Evolutionary conservation across 1,140 invertebrate species (phyloP), one percentile per base, ranked within the genome.

Genomic region (Eriosoma lanigerum): DNA sequence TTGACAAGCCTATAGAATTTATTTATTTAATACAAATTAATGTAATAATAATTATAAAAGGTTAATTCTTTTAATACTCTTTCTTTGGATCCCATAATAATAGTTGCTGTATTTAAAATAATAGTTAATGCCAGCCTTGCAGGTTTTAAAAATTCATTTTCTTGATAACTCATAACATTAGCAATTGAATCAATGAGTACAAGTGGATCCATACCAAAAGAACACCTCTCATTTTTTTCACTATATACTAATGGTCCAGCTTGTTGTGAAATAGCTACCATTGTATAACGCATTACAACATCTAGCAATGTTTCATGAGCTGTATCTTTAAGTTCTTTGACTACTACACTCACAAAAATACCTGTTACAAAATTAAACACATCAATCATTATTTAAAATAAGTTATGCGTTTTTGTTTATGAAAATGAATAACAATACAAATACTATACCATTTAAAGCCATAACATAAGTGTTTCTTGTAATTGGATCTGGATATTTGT

Each of bases 171-270:
- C 93, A 98, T 96, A 56, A 98, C 94, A 0, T 92, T 90, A 2
- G 94, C 92, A n/a, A 98, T 88, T 0, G 97, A 95, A 86, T 99
- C 97, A n/a, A 98, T 92, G 6, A 99, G 84, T 0, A 98, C 95
- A 70, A 97, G 87, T 0, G 96, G 94, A 88, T 98, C 96, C 85
- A 98, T 92, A 24, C 75, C 75, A 60, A 78, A 78, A 24, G 75
- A 78, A 46, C 56, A 60, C 19, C 44, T 78, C 46, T 78, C 75
- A 93, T 1, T 92, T 90, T 81, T 78, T 78, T 78, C 75, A 46
- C 75, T 78, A 46, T 78, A 62, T 26, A 78, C 75, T 60, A 78
- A 46, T 32, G 75, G 75, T 78, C 95, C 96, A 21, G 93, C 91
- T 86, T 98, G 95, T 86, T 98, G 96, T 8, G 95, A 92, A 80